Percentiles rank a stretch among this genome's conserved stretches.
Evolutionary conservation across 1,140 invertebrate species (phyloP).

Genomic region (Sycophila sp.): DNA sequence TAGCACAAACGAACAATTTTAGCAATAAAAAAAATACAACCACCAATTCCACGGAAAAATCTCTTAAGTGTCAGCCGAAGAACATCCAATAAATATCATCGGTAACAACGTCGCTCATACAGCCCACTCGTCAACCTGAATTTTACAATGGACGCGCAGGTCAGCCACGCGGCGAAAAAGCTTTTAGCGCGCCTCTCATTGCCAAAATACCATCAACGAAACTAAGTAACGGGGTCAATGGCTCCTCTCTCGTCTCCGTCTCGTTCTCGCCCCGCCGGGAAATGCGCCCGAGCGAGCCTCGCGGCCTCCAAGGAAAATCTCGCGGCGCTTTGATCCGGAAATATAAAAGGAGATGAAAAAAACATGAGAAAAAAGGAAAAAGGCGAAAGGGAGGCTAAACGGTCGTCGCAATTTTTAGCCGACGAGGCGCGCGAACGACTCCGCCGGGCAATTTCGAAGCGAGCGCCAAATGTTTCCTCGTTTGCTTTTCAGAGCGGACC

Average conservation of each 20-base stretch:
- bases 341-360: background rate
- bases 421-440: background rate
- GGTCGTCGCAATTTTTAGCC: conserved; percentile 12
- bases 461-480: background rate
- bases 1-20: too few species aligned
- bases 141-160: background rate
- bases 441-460: background rate
- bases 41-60: background rate
- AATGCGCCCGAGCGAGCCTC: background rate
- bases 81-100: too few species aligned
- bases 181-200: too few species aligned
- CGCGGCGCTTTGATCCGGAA: conserved; percentile 15
- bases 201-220: background rate
- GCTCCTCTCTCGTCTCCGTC: background rate
- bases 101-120: background rate
- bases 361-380: background rate
- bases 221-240: conserved; percentile 36
- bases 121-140: background rate
- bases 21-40: too few species aligned
- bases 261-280: too few species aligned
- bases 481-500: background rate
- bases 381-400: background rate
- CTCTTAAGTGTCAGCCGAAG: too few species aligned
- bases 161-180: background rate
- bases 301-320: background rate